Conservation (phyloP, 2,113 vertebrate genomes). For the Aptenodytes patagonicus region DNA sequence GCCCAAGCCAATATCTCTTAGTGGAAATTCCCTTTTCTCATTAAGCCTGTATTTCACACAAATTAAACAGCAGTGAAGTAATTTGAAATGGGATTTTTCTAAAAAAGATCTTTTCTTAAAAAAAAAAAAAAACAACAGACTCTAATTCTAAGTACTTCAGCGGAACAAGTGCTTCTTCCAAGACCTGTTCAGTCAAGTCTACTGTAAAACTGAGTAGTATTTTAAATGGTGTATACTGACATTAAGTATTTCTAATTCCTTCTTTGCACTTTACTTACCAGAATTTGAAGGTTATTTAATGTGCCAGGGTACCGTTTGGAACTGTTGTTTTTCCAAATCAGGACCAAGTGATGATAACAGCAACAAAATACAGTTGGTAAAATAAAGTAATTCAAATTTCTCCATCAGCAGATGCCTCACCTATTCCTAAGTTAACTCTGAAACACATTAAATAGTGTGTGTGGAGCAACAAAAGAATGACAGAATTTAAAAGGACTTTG, state of each 20-base stretch:
- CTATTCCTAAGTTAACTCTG: background rate
- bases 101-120: background rate
- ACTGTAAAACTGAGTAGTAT: background rate
- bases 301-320: background rate
- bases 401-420: background rate
- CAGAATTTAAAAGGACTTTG: background rate
- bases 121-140: background rate
- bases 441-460: background rate
- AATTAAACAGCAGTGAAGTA: constrained; percentile 20
- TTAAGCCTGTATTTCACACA: constrained; percentile 22
- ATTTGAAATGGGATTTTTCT: background rate
- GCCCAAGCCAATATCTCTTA: background rate
- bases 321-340: background rate
- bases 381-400: background rate
- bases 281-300: background rate
- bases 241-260: background rate
- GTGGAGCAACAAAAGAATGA: background rate
- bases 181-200: background rate
- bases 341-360: background rate
- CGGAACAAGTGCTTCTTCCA: background rate
- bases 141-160: background rate
- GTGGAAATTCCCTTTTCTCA: constrained; percentile 43
- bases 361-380: background rate
- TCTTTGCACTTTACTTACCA: background rate
- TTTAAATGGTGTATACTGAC: background rate